Conservation (phyloP, 2,888 invertebrate genomes). For the Pterostichus niger region DNA sequence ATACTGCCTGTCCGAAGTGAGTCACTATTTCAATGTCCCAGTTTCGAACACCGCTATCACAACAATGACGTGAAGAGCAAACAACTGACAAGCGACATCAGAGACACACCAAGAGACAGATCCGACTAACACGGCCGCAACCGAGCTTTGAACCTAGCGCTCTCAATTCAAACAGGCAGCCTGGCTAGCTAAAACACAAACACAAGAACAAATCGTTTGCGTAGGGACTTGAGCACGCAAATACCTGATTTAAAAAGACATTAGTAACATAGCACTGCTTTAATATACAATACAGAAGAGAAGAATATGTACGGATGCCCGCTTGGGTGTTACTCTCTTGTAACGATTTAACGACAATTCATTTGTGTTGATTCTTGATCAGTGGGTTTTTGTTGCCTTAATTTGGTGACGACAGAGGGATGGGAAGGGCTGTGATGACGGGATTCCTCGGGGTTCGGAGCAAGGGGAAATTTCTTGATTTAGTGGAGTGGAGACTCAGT, state of each 20-base stretch:
- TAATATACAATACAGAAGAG: constrained; percentile 28
- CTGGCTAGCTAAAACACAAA: constrained; percentile 66
- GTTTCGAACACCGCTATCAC: constrained; percentile 2
- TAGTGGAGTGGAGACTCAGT: constrained; percentile 15
- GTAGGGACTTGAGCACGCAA: constrained; percentile 63
- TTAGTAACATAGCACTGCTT: constrained; percentile 64
- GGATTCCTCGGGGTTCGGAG: constrained; percentile 3
- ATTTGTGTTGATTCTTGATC: not conserved
- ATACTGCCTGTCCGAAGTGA: constrained; percentile 57
- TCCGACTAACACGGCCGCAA: constrained; percentile 5
- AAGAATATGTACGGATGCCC: constrained; percentile 1
- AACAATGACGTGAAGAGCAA: constrained; percentile 9
- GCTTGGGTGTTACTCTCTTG: constrained; percentile 2
- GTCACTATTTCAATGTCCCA: constrained; percentile 17
- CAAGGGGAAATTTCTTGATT: not conserved
- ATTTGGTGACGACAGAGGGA: constrained; percentile 33
- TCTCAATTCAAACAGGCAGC: constrained; percentile 47
- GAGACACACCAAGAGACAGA: no score
- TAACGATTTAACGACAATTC: not conserved
- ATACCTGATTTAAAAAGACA: constrained; percentile 59
- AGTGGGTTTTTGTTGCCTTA: constrained; percentile 22
- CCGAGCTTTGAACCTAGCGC: constrained; percentile 5
- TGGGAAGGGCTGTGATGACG: not conserved
- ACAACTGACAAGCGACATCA: not conserved
- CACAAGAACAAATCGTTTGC: constrained; percentile 65